Conservation (phyloP, 2,888 invertebrate species). For the Malthinus seriepunctatus region DNA sequence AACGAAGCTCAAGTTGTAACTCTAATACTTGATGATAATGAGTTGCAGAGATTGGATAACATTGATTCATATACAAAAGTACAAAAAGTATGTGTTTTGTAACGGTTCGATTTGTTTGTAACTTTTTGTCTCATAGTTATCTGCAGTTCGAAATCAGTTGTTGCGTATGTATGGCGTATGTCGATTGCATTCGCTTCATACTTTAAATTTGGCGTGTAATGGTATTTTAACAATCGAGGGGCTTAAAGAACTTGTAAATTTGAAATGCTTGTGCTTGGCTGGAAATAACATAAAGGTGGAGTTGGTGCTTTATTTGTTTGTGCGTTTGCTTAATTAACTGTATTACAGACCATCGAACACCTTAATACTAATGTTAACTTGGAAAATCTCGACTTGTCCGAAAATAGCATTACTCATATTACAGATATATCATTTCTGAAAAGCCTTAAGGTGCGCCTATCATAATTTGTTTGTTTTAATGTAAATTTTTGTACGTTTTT, state of each 20-base stretch:
- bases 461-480: slow-evolving; percentile 8
- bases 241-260: slow-evolving; percentile 77
- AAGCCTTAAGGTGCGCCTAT: slow-evolving; percentile 73
- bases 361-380: slow-evolving; percentile 79
- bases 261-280: slow-evolving; percentile 81
- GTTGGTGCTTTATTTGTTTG: no score
- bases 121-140: slow-evolving; percentile 64
- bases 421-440: slow-evolving; percentile 84
- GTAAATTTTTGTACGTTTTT: slow-evolving; percentile 38
- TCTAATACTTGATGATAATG: slow-evolving; percentile 84
- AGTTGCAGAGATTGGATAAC: slow-evolving; percentile 84
- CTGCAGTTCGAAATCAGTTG: slow-evolving; percentile 82
- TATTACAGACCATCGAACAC: slow-evolving; percentile 78
- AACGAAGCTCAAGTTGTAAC: slow-evolving; percentile 71
- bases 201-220: slow-evolving; percentile 84
- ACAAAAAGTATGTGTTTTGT: slow-evolving; percentile 64
- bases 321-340: slow-evolving; percentile 13
- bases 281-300: slow-evolving; percentile 86
- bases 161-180: slow-evolving; percentile 87
- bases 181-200: slow-evolving; percentile 76
- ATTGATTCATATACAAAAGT: slow-evolving; percentile 80
- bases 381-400: slow-evolving; percentile 85
- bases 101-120: slow-evolving; percentile 15
- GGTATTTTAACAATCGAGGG: slow-evolving; percentile 89
- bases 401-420: slow-evolving; percentile 84